Base-by-base conservation (phyloP, 2,888 invertebrate species). In the Epinotia brunnichana region DNA sequence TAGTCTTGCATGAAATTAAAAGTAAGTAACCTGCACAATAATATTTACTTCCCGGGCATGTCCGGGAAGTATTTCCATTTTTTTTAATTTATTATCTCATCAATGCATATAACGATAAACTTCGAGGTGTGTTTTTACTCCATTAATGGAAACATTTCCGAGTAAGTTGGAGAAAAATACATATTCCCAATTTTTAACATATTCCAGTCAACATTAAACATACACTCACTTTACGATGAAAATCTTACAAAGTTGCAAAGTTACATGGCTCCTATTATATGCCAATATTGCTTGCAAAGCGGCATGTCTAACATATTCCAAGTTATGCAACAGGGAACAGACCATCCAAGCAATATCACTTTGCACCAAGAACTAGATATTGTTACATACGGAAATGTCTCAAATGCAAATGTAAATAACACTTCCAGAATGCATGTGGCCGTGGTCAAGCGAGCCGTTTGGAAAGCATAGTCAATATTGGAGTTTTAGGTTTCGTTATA, bases 391-490 rank as follows among this genome's bases (percentile, higher is more conserved):
- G 69, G 62, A 63, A 70, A 51, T 62, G 19, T n/a, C 19, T 35
- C 69, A 44, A 56, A 56, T 70, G 62, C 54, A 48, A 48, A 9
- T 15, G 69, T 56, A 62, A 70, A 70, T 70, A 70, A 59, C 21
- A 24, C 35, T 59, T 17, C 0, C 21, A 19, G 35, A 60, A 59
- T 67, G 67, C 57, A 67, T 11, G 10, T 19, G 60, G 15, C 69
- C 48, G 48, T 35, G 60, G 60, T 59, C 69, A 69, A 69, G 15
- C 39, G 53, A 11, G 59, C 24, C 48, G 48, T 69, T 69, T 59
- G 48, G 59, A 57, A 59, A n/a, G 63, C 51, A 51, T 48, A 13
- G 69, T 41, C 61, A 61, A 54, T 17, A 44, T 11, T 7, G 11
- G 11, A 54, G 69, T 56, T 69, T 69, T 62, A 44, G 44, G 56